Base-by-base conservation (phyloP, 2,113 vertebrate genomes). In the Columbina picui region DNA sequence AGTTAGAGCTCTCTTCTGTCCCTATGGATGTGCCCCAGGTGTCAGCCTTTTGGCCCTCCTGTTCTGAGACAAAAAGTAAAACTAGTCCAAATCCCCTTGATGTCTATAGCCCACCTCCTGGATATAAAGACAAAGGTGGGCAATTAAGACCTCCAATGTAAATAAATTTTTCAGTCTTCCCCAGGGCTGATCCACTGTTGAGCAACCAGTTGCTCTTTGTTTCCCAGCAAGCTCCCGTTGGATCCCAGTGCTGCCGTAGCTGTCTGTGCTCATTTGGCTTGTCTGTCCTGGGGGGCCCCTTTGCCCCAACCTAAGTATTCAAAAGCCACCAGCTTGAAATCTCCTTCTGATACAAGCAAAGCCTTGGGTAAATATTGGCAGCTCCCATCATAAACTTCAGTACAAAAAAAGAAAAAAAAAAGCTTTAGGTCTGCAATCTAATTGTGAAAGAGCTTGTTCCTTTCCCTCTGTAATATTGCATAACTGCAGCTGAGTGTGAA, bases 401-500 rank as follows among this genome's bases (percentile, higher is more conserved):
- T 30, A 12, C 0, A 61, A 39, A 55, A n/a, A 76, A 23, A 25
- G 14, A 6, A 2, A 45, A 45, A 39, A 39, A 12, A 45, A 19
- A 45, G 43, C 43, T 45, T 70, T 71, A 61, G 25, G 30, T 85
- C 29, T 64, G 39, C 93, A 96, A 68, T 75, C n/a, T 47, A 73
- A 25, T 63, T 94, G 69, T 87, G 92, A 84, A 94, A 93, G 81
- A 88, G 49, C 27, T 86, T 93, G 69, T 55, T 96, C 64, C 60
- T 53, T 93, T 89, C 43, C 57, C 60, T 69, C 23, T 0, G 1
- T 45, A 71, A 73, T 32, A 49, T 93, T 96, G 92, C 88, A 73
- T 59, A 95, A 92, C 80, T 78, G 56, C 80, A 71, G 63, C 60
- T 93, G 64, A 90, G 41, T 59, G 50, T 57, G 71, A 64, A 70